These are phyloP conservation scores for Paramuricea clavata DNA, from an alignment of 92 coral and sea anemone genomes.

Conservation along the genomic window DNA sequence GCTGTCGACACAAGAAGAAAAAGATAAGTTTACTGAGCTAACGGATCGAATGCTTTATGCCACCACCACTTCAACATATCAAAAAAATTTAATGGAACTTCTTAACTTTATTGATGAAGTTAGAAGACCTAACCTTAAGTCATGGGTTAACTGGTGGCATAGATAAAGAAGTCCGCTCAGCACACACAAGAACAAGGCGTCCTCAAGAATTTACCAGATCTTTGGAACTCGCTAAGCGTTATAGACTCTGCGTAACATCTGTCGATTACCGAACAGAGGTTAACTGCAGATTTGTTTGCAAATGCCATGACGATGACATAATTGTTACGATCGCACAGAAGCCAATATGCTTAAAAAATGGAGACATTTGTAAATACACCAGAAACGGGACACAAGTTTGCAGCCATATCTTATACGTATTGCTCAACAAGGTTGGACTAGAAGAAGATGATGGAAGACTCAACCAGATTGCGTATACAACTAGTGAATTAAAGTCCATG, in stretches of 20 bases:
- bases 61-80: neutral
- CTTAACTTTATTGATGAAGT: neutral
- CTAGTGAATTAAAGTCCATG: neutral
- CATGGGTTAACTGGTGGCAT: slow-evolving; percentile 31
- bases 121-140: neutral
- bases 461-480: neutral
- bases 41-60: slow-evolving; percentile 8
- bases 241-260: neutral
- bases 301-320: slow-evolving; percentile 1
- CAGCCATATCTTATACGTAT: neutral
- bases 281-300: neutral
- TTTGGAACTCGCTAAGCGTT: neutral
- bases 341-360: slow-evolving; percentile 3
- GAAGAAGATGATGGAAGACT: neutral
- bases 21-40: neutral
- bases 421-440: neutral
- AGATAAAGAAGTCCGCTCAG: slow-evolving; percentile 44
- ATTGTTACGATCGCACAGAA: slow-evolving; percentile 9
- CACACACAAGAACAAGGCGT: neutral
- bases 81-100: neutral
- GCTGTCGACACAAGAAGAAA: slow-evolving; percentile 17
- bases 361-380: slow-evolving; percentile 1
- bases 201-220: neutral
- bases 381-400: neutral
- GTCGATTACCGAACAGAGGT: neutral